phyloP scores from a whole-genome alignment of 1,140 invertebrate species.

The Brachionus rubens region DNA sequence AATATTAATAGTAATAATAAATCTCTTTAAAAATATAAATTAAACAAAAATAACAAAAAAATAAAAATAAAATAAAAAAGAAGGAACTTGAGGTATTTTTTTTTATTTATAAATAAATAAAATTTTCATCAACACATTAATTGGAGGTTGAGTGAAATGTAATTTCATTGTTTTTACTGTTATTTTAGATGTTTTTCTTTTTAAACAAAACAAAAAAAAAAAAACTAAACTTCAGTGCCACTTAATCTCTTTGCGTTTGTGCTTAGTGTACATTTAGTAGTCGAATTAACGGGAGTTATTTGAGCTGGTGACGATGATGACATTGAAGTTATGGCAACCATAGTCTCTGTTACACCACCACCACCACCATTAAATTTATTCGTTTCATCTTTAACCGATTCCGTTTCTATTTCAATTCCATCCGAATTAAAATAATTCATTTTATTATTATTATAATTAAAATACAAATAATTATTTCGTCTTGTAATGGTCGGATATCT shows the following conservation, averaged over 20 bases:
- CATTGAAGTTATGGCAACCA: background rate
- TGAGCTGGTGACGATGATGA: background rate
- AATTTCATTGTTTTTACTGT: too few species aligned
- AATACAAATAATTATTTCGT: conserved; percentile 46
- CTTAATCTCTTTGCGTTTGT: conserved; percentile 33
- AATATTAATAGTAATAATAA: too few species aligned
- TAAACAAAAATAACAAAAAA: too few species aligned
- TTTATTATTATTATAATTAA: conserved; percentile 43
- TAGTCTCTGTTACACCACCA: background rate
- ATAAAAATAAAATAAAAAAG: too few species aligned
- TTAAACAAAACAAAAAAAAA: conserved; percentile 1
- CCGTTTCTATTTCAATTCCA: background rate
- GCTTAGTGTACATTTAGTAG: background rate
- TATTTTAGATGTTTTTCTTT: background rate
- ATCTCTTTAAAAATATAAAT: too few species aligned
- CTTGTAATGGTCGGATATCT: background rate
- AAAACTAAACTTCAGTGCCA: conserved; percentile 38
- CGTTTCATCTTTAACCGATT: background rate
- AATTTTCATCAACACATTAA: too few species aligned
- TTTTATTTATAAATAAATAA: too few species aligned
- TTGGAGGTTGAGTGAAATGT: too few species aligned
- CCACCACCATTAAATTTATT: background rate
- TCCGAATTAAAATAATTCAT: conserved; percentile 26
- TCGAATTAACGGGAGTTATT: background rate
- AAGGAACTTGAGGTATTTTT: too few species aligned